These are phyloP conservation scores for Xanthostigma xanthostigma DNA, from an alignment of 2,888 invertebrate species.

Conservation along the genomic window DNA sequence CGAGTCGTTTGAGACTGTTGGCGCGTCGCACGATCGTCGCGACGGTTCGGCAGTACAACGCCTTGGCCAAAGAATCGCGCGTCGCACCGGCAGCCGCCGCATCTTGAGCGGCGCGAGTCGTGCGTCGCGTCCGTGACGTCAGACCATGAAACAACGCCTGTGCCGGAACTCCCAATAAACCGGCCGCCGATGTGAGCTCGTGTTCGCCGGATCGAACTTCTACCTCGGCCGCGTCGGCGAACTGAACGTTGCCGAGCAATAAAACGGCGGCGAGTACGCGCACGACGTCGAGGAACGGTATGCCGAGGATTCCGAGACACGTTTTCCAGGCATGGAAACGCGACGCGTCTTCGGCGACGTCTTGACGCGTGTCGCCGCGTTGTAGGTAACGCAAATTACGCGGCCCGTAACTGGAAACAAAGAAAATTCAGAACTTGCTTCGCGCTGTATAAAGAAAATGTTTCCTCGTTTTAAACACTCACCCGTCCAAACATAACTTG, in stretches of 20 bases:
- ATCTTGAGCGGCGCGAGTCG: constrained; percentile 67
- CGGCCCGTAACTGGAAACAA: constrained; percentile 22
- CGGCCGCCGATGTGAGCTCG: constrained; percentile 75
- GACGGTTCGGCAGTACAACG: constrained; percentile 85
- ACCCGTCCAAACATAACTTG: constrained; percentile 77
- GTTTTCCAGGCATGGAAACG: constrained; percentile 84
- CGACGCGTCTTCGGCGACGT: constrained; percentile 54
- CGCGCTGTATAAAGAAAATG: too few relatives aligned
- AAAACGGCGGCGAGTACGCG: constrained; percentile 81
- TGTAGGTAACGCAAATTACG: constrained; percentile 71
- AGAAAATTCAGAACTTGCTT: too few relatives aligned
- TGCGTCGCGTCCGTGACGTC: constrained; percentile 66
- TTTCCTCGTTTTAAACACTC: constrained; percentile 19
- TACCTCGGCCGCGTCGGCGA: constrained; percentile 65
- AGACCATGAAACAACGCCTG: constrained; percentile 65
- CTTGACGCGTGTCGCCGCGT: constrained; percentile 54
- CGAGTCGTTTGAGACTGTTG: constrained; percentile 76
- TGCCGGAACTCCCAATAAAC: constrained; percentile 63
- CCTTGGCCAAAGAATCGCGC: constrained; percentile 80
- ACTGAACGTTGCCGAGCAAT: constrained; percentile 82
- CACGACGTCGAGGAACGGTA: constrained; percentile 87
- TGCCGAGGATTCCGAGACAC: constrained; percentile 76
- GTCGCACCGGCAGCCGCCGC: constrained; percentile 78
- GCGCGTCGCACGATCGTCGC: constrained; percentile 86
- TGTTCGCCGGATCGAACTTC: constrained; percentile 68